Conservation (phyloP, 2,797 vertebrate species). For the Hydrocynus forskahlii region DNA sequence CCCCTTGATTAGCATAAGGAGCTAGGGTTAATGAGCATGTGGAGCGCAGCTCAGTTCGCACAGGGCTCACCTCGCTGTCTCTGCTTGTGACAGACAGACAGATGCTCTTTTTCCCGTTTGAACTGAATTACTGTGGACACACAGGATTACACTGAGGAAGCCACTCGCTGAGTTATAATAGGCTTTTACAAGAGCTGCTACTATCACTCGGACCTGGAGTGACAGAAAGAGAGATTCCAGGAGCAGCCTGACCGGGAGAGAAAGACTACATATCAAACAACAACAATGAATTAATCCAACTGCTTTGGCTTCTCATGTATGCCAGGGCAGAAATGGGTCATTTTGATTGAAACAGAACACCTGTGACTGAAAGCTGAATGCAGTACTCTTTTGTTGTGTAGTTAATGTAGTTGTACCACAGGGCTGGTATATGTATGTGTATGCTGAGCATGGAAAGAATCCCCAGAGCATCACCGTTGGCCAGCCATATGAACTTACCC, state of each 20-base stretch:
- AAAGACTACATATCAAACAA: background rate
- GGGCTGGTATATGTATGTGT: background rate
- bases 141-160: conserved; percentile 11
- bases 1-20: conserved; percentile 56
- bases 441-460: background rate
- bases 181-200: background rate
- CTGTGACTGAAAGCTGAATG: background rate
- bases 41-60: conserved; percentile 47
- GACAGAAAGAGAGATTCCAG: conserved; percentile 2
- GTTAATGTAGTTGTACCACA: background rate
- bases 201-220: background rate
- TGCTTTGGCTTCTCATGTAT: too few species aligned
- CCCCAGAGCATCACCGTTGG: background rate
- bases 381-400: background rate
- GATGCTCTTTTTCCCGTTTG: conserved; percentile 41
- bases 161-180: conserved; percentile 27
- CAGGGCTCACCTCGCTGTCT: conserved; percentile 44
- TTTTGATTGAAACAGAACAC: background rate
- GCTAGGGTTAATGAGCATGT: conserved; percentile 56
- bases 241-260: background rate
- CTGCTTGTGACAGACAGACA: conserved; percentile 50
- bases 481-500: conserved; percentile 54
- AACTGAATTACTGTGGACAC: conserved; percentile 30
- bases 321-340: too few species aligned
- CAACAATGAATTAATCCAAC: background rate